Evolutionary conservation across 1,140 invertebrate genomes (phyloP), one percentile per base, ranked within the genome.

Genomic region (Dreissena rostriformis): DNA sequence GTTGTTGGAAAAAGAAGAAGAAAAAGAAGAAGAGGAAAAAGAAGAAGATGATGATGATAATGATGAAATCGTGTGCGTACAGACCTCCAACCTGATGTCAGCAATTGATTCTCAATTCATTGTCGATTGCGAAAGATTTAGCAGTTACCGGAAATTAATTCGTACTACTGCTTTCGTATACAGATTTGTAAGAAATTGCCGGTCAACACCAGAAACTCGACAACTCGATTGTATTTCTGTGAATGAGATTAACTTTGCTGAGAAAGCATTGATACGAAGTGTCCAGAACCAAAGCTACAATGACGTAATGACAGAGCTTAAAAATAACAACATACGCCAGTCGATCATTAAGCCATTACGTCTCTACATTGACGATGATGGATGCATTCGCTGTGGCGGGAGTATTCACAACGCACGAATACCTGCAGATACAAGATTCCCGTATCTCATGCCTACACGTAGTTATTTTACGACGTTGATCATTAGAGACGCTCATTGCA

Each of bases 401-500:
- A 61, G 57, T 2, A 61, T 61, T 24, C 17, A 61, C 2, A 61
- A 61, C 22, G 57, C 57, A 19, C 22, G 22, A 24, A n/a, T 61
- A 61, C 57, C 57, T n/a, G 57, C 39, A 39, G 8, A 5, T 39
- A 51, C 70, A n/a, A 73, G 22, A 52, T 73, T 11, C 51, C 29
- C 15, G 49, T 75, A 63, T 57, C 55, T 63, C 10, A 2, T 75
- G 7, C 22, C 55, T 15, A 29, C 22, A 12, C 57, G 29, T n/a
- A n/a, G 29, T 24, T 29, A 19, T 10, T 15, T 74, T 22, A 53
- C 39, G 17, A 19, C 49, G 8, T 28, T 74, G 49, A 74, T 74
- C 67, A 68, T 28, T 68, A 17, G 26, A 28, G 67, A 68, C 14
- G 29, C 29, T 8, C 74, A 76, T 76, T 19, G 57, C n/a, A 63